Conservation (phyloP, 2,113 vertebrate genomes). For the Laterallus jamaicensis region DNA sequence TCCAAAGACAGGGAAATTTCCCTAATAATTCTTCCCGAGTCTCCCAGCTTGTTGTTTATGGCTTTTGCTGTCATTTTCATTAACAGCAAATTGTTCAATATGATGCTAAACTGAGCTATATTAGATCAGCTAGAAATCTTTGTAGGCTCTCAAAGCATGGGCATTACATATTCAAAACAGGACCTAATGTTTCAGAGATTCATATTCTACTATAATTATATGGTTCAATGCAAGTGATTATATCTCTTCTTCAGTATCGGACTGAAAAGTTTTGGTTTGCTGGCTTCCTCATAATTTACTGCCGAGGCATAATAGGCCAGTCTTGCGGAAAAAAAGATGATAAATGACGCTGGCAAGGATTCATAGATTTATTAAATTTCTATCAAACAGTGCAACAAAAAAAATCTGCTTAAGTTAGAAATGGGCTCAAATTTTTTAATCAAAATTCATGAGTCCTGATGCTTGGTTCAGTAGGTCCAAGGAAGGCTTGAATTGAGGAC, state of each 20-base stretch:
- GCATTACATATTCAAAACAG: conserved; percentile 94
- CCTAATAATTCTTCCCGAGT: conserved; percentile 20
- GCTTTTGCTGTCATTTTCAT: conserved; percentile 71
- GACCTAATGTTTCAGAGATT: conserved; percentile 96
- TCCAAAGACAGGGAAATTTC: conserved; percentile 43
- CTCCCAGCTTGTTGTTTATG: conserved; percentile 66
- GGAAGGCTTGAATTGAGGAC: conserved; percentile 92
- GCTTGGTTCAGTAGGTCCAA: conserved; percentile 85
- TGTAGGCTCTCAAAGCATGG: conserved; percentile 75
- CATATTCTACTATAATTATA: conserved; percentile 98
- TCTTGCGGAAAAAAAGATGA: conserved; percentile 93
- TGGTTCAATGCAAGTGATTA: conserved; percentile 99
- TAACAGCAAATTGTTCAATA: conserved; percentile 75
- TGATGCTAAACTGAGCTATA: conserved; percentile 73
- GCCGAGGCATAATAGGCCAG: conserved; percentile 90
- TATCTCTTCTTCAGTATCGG: conserved; percentile 93
- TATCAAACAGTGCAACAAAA: conserved; percentile 92
- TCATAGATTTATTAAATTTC: conserved; percentile 99
- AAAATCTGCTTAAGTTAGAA: conserved; percentile 90
- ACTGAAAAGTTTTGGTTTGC: conserved; percentile 92
- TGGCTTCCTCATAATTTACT: conserved; percentile 91
- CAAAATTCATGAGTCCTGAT: conserved; percentile 90
- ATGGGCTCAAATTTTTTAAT: conserved; percentile 89
- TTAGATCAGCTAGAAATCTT: conserved; percentile 80
- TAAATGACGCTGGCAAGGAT: conserved; percentile 94